These are phyloP conservation scores for Ramazzottius varieornatus DNA, from an alignment of 2,888 invertebrate species.

Conservation along the genomic window DNA sequence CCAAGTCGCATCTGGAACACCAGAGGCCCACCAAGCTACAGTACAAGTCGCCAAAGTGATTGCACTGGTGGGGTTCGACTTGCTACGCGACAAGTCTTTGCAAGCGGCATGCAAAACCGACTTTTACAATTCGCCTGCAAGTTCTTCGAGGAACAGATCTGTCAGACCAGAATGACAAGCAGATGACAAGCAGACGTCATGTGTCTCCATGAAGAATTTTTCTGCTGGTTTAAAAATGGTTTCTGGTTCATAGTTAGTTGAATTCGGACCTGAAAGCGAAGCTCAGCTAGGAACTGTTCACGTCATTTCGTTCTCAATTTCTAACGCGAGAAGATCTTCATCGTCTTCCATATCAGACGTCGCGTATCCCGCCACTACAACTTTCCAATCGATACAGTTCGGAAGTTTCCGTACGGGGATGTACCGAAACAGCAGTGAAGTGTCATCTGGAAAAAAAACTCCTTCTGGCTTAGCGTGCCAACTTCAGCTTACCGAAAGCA, in stretches of 20 bases:
- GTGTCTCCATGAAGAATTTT: no score
- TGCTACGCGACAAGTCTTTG: neutral
- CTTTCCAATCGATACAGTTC: neutral
- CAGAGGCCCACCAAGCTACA: neutral
- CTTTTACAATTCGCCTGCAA: no score
- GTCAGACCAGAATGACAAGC: no score
- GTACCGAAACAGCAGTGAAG: neutral
- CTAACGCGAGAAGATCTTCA: neutral
- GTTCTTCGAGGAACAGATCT: no score
- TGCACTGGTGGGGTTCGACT: neutral
- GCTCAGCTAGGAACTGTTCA: no score
- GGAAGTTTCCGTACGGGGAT: neutral
- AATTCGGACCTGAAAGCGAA: no score
- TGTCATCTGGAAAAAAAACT: neutral
- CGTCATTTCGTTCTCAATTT: conserved; percentile 3
- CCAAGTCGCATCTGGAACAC: neutral
- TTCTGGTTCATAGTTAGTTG: no score
- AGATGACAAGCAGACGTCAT: no score
- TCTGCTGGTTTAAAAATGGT: no score
- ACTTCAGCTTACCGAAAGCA: no score
- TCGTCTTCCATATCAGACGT: neutral
- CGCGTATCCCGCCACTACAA: neutral
- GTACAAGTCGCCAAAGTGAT: neutral
- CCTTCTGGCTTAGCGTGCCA: no score
- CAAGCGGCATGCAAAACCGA: no score